Evolutionary conservation across 2,113 vertebrate species (phyloP).

Genomic region (Coracopsis vasa): DNA sequence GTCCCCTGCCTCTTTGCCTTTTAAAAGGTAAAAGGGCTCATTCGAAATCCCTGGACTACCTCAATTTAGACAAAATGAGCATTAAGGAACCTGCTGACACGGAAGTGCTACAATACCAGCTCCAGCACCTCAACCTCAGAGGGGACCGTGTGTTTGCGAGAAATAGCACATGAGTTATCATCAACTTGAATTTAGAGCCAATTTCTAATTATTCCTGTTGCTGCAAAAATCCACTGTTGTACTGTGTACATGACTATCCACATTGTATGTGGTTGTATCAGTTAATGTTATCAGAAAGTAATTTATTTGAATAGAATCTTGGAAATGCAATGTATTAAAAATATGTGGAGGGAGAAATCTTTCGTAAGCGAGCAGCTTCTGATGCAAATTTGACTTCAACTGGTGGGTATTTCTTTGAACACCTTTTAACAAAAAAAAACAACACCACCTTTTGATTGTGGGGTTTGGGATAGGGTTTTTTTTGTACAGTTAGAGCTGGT

Average conservation of each 20-base stretch:
- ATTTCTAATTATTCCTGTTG: conserved; percentile 35
- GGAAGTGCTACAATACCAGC: conserved; percentile 92
- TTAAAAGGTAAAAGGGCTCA: conserved; percentile 89
- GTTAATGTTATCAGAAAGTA: conserved; percentile 55
- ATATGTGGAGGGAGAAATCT: not conserved
- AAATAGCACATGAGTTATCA: conserved; percentile 84
- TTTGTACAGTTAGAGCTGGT: conserved; percentile 23
- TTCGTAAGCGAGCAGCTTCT: conserved; percentile 37
- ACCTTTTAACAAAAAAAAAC: not conserved
- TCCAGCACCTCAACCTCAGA: conserved; percentile 92
- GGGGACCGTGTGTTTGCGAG: conserved; percentile 88
- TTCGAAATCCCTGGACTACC: conserved; percentile 97
- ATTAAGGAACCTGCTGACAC: conserved; percentile 93
- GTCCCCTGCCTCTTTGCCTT: conserved; percentile 88
- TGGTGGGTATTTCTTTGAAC: conserved; percentile 28
- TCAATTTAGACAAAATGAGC: conserved; percentile 96
- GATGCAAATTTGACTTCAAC: conserved; percentile 19
- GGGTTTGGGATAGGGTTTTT: not conserved
- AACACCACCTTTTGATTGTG: not conserved
- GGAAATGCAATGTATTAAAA: not conserved
- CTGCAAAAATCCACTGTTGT: conserved; percentile 50
- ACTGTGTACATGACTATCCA: conserved; percentile 50
- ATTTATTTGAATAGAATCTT: conserved; percentile 30
- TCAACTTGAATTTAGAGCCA: not conserved
- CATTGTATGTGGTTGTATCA: conserved; percentile 51